phyloP scores from a whole-genome alignment of 2,888 invertebrate species.

The Synergus itoensis region DNA sequence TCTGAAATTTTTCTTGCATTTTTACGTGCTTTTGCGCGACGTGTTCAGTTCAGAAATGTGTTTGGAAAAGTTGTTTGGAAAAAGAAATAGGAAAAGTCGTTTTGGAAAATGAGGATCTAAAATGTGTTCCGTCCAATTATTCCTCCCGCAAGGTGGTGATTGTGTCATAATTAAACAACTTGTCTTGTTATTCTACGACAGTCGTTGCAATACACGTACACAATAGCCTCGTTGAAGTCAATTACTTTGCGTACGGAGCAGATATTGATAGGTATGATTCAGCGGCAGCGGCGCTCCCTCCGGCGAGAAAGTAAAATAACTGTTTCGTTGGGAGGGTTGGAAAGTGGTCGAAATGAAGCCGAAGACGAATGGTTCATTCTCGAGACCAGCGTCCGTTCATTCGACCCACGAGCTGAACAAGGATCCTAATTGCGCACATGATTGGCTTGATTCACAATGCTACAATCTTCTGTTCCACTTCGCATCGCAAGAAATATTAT shows the following conservation, averaged over 20 bases:
- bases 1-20: too few relatives aligned
- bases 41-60: too few relatives aligned
- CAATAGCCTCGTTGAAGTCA: conserved; percentile 40
- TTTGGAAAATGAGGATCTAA: too few relatives aligned
- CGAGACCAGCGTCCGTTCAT: conserved; percentile 19
- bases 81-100: too few relatives aligned
- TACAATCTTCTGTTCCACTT: conserved; percentile 2
- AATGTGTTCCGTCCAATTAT: conserved; percentile 7
- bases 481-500: conserved; percentile 7
- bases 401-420: conserved; percentile 18
- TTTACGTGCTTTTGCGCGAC: too few relatives aligned
- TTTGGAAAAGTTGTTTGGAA: too few relatives aligned
- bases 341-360: neutral
- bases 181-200: conserved; percentile 7
- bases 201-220: neutral
- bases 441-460: conserved; percentile 27
- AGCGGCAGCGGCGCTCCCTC: neutral
- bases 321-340: conserved; percentile 23
- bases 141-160: neutral
- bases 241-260: conserved; percentile 20
- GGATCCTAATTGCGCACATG: conserved; percentile 38
- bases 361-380: conserved; percentile 34
- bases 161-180: conserved; percentile 32
- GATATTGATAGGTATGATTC: conserved; percentile 23
- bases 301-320: conserved; percentile 27